Evolutionary conservation across 2,113 vertebrate genomes (phyloP).

Genomic region (Xiphias gladius): DNA sequence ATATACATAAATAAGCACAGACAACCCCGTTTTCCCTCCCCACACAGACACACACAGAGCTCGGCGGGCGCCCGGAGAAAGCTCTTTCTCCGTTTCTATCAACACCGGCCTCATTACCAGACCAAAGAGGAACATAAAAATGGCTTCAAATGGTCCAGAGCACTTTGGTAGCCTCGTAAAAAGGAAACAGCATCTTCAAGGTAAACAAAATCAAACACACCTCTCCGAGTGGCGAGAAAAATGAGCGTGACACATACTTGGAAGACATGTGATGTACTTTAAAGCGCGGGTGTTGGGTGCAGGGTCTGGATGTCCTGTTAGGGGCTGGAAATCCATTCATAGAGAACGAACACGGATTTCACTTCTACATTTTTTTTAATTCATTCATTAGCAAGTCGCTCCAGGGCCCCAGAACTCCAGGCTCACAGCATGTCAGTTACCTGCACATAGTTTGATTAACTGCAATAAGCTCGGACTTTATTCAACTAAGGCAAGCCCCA

Average conservation of each 20-base stretch:
- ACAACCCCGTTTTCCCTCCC: not conserved
- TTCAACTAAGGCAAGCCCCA: too few species aligned
- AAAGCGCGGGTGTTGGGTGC: not conserved
- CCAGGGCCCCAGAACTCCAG: too few species aligned
- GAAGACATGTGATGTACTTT: too few species aligned
- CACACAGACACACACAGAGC: conserved; percentile 11
- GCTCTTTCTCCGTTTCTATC: not conserved
- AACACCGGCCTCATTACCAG: conserved; percentile 45
- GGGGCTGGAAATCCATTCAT: too few species aligned
- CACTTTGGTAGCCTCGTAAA: conserved; percentile 28
- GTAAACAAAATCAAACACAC: conserved; percentile 45
- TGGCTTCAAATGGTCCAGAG: conserved; percentile 10
- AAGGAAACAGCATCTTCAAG: conserved; percentile 20
- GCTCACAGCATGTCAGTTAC: too few species aligned
- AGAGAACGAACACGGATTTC: too few species aligned
- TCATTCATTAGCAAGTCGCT: too few species aligned
- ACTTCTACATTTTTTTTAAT: too few species aligned
- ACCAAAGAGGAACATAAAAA: conserved; percentile 39
- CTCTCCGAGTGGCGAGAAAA: not conserved
- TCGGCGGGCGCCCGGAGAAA: conserved; percentile 24
- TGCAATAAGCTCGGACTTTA: too few species aligned
- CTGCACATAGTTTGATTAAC: too few species aligned
- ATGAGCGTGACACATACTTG: too few species aligned
- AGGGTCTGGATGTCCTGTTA: too few species aligned
- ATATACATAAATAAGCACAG: not conserved